A percentile compares a stretch with the other conserved stretches of the same genome.
phyloP scores from a whole-genome alignment of 2,797 vertebrate genomes.

The Scomberomorus guttatus region DNA sequence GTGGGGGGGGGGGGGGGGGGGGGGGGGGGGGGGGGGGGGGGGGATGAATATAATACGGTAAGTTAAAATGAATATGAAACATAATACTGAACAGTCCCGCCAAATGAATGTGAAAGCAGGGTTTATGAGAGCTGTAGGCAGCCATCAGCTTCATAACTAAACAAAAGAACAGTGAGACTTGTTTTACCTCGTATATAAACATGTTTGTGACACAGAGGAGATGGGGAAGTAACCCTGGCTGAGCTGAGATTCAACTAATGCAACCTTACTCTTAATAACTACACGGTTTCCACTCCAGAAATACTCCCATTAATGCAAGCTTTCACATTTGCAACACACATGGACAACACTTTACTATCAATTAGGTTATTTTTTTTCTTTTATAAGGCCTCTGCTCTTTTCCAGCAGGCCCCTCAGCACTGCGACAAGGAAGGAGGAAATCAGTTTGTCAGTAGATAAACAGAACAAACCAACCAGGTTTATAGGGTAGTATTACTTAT shows the following conservation, averaged over 20 bases:
- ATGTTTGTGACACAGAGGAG: neutral
- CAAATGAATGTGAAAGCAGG: slow-evolving; percentile 34
- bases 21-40: fast-evolving
- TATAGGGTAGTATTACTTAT: too few species aligned
- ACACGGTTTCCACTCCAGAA: neutral
- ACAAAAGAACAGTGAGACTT: neutral
- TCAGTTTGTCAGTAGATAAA: neutral
- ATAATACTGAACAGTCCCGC: neutral
- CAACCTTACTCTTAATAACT: fast-evolving
- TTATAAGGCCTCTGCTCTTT: too few species aligned
- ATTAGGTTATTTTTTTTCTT: too few species aligned
- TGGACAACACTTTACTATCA: too few species aligned
- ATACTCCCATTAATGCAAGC: neutral
- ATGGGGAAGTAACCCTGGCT: neutral
- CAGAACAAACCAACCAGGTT: neutral
- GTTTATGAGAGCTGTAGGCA: too few species aligned
- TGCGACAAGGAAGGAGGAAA: slow-evolving; percentile 3
- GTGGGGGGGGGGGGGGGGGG: too few species aligned
- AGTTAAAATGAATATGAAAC: slow-evolving; percentile 3
- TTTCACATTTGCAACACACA: neutral
- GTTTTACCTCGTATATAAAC: neutral
- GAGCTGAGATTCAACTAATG: too few species aligned
- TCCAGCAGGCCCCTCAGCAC: too few species aligned
- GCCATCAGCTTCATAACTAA: too few species aligned
- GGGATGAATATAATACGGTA: neutral